Conservation (phyloP, 2,113 vertebrate species). For the Microcebus ravelobensis region DNA sequence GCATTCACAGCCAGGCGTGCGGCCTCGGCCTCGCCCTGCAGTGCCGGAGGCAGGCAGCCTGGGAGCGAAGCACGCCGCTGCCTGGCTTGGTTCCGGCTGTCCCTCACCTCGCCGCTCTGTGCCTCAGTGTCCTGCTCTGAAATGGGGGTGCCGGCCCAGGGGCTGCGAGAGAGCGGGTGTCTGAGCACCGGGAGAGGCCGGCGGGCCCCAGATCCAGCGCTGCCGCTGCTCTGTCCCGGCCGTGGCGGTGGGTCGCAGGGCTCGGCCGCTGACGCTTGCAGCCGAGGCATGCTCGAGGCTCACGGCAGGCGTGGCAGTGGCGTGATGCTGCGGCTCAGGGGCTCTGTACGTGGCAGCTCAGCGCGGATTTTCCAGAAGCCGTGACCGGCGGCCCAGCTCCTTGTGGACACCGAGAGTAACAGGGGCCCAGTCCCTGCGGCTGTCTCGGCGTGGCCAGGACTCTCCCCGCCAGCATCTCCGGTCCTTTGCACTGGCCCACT, state of each 20-base stretch:
- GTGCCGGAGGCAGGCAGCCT: neutral
- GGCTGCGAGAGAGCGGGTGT: accelerated
- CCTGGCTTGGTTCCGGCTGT: neutral
- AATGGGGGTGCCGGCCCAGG: neutral
- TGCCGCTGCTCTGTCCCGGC: neutral
- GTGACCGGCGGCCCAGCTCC: accelerated
- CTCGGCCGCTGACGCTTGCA: accelerated
- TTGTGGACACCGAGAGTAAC: neutral
- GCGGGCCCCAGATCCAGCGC: accelerated
- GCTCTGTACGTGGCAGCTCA: accelerated
- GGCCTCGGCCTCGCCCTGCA: too few species aligned
- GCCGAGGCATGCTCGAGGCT: accelerated
- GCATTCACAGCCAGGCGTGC: neutral
- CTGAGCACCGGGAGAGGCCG: accelerated
- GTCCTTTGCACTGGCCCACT: neutral
- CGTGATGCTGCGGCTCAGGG: accelerated
- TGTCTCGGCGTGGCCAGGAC: neutral
- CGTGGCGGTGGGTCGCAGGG: accelerated
- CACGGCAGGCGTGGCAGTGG: accelerated
- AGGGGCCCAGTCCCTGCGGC: neutral
- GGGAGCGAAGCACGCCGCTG: neutral
- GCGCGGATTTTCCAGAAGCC: neutral
- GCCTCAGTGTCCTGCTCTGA: neutral
- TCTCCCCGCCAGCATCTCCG: neutral
- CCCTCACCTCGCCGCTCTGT: accelerated